These are phyloP conservation scores for Chrysolina oricalcia DNA, from an alignment of 2,888 invertebrate genomes.

Conservation along the genomic window DNA sequence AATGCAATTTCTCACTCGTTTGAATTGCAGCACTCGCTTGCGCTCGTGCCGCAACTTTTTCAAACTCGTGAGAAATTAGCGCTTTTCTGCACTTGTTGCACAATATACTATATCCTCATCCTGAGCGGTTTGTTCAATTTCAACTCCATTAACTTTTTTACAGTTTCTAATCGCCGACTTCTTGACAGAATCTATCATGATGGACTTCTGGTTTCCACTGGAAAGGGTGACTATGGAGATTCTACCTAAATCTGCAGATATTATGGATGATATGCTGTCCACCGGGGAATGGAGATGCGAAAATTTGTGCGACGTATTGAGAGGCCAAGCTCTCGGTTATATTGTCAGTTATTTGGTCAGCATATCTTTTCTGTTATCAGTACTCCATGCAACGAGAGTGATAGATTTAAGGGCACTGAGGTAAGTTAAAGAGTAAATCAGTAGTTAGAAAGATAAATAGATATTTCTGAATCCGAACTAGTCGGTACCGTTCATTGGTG, in stretches of 20 bases:
- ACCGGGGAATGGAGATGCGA: slow-evolving; percentile 55
- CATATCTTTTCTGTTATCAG: slow-evolving; percentile 59
- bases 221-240: slow-evolving; percentile 59
- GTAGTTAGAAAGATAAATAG: no score
- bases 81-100: no score
- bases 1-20: no score
- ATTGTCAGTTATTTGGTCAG: slow-evolving; percentile 63
- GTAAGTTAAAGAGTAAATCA: slow-evolving; percentile 41
- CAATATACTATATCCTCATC: no score
- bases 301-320: slow-evolving; percentile 56
- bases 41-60: no score
- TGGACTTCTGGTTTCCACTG: slow-evolving; percentile 69
- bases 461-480: no score
- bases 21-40: no score
- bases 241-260: slow-evolving; percentile 58
- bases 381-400: slow-evolving; percentile 59
- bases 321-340: slow-evolving; percentile 55
- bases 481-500: not conserved
- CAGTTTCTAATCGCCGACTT: slow-evolving; percentile 64
- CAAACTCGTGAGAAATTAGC: no score
- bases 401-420: slow-evolving; percentile 58
- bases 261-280: slow-evolving; percentile 56
- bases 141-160: slow-evolving; percentile 32
- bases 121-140: not conserved
- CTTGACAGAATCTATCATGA: slow-evolving; percentile 65